phyloP scores from a whole-genome alignment of 1,140 invertebrate genomes.

The Palaemon carinicauda region DNA sequence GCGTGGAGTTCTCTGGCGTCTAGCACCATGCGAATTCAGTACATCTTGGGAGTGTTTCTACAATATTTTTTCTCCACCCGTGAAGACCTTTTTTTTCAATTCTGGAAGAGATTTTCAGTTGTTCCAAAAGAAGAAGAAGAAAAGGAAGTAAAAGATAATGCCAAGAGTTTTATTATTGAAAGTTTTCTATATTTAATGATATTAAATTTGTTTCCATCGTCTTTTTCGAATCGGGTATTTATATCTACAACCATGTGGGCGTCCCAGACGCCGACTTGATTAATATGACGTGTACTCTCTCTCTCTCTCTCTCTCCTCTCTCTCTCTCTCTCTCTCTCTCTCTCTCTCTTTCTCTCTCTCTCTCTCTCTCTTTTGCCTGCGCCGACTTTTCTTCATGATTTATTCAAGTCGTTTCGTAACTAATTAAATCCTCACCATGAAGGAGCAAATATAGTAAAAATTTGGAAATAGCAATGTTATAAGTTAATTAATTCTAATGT shows the following conservation, averaged over 20 bases:
- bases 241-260: not conserved
- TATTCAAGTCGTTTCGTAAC: not conserved
- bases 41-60: conserved; percentile 47
- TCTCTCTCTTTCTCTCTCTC: not conserved
- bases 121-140: not conserved
- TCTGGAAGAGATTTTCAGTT: not conserved
- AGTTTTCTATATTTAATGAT: too few relatives aligned
- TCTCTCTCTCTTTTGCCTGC: not conserved
- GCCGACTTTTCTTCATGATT: not conserved
- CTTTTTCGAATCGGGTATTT: not conserved
- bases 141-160: not conserved
- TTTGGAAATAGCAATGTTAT: too few relatives aligned
- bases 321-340: not conserved
- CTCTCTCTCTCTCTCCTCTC: not conserved
- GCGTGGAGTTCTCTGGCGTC: conserved; percentile 49
- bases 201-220: too few relatives aligned
- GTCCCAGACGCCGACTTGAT: not conserved
- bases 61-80: not conserved
- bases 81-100: not conserved
- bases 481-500: too few relatives aligned
- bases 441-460: too few relatives aligned
- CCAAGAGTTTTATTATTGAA: not conserved
- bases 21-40: conserved; percentile 58
- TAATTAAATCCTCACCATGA: not conserved
- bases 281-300: not conserved